A percentile compares a stretch with the other conserved stretches of the same genome.
Evolutionary conservation across 2,797 vertebrate species (phyloP).

Genomic region (Cynodonichthys magdalenae): DNA sequence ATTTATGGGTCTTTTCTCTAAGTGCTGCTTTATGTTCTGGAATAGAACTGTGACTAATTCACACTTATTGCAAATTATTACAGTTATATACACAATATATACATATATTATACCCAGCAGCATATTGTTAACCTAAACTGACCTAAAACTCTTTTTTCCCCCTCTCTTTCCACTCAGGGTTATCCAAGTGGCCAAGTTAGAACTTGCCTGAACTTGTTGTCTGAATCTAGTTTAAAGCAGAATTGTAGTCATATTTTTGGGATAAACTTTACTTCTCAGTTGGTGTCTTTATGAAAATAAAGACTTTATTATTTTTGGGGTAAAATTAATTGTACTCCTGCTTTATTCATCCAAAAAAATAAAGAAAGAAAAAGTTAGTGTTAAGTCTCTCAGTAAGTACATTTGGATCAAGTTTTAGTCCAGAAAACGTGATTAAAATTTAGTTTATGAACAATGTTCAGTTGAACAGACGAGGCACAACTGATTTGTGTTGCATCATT

Average conservation of each 20-base stretch:
- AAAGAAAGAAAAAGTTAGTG: no score
- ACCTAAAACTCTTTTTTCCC: constrained; percentile 32
- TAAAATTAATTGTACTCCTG: no score
- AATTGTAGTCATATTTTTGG: background rate
- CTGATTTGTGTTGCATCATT: no score
- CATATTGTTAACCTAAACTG: constrained; percentile 40
- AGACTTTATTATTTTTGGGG: no score
- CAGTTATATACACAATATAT: background rate
- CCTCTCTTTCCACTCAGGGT: constrained; percentile 26
- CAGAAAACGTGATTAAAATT: no score
- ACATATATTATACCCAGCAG: constrained; percentile 7
- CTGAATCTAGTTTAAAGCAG: constrained; percentile 10
- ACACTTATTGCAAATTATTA: background rate
- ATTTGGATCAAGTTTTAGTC: no score
- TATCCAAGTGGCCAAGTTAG: constrained; percentile 32
- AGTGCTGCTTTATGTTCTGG: background rate
- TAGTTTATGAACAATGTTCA: no score
- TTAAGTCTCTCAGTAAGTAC: no score
- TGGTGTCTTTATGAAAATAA: no score
- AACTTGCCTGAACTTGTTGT: constrained; percentile 64
- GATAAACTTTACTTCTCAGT: constrained; percentile 21
- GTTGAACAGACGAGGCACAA: no score
- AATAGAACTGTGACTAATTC: background rate
- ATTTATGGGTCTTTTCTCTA: no score
- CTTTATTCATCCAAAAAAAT: no score